Base-by-base conservation (phyloP, 2,888 invertebrate genomes). In the Agonopterix heracliana region DNA sequence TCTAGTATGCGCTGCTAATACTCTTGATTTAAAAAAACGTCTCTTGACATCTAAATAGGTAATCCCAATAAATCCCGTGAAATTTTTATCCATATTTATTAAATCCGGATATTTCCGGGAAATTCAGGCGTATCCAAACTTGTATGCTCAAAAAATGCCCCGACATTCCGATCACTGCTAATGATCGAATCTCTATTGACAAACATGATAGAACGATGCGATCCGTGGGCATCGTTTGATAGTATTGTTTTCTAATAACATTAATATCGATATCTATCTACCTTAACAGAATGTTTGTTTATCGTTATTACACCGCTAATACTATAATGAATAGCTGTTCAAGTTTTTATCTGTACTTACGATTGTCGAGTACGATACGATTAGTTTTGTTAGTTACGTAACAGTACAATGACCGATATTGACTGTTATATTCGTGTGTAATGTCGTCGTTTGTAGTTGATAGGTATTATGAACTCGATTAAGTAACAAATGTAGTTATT, bases 381-480 rank as follows among this genome's bases (percentile, higher is more conserved):
- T 10, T 47, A 51, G 45, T 49, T 48, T 48, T 51, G 26, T 26
- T 26, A 45, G 46, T 59, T 53, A 53, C 53, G 52, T 57, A 58
- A 58, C 60, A 57, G 75, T 68, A 68, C 78, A 73, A 71, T 69
- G 80, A 77, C 78, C 75, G 74, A 74, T 73, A 72, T 62, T 62
- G 59, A 47, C 43, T 26, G 26, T 26, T 26, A 26, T 26, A 26
- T 26, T 38, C n/a, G 43, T 47, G 44, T 48, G 38, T 44, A 44
- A 14, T 40, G 14, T 42, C 11, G 41, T 11, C 38, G 9, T 38
- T 38, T n/a, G 1, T n/a, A 10, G 9, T n/a, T 42, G 42, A 26
- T 14, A 9, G 42, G 13, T 9, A 2, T 12, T 9, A 13, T 7
- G 42, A 12, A 42, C 13, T 42, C 9, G 42, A 12, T 38, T 38